These are phyloP conservation scores for Drosophila demipolita DNA, from an alignment of 2,888 invertebrate species.

Conservation along the genomic window DNA sequence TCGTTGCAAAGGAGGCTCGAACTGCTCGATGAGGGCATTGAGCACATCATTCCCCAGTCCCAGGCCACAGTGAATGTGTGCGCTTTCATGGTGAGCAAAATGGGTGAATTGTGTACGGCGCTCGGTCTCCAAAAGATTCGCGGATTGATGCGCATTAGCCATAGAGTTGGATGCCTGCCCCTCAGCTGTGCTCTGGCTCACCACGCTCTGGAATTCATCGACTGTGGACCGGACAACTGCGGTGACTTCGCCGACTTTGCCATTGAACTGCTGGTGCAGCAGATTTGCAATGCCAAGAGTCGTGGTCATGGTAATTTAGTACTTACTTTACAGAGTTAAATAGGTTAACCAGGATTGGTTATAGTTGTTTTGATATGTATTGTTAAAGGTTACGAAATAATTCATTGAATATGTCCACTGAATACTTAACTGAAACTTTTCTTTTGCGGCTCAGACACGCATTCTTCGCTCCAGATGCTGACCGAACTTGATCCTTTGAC, in stretches of 20 bases:
- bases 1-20: slow-evolving; percentile 53
- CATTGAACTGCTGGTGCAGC: slow-evolving; percentile 80
- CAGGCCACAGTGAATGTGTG: slow-evolving; percentile 71
- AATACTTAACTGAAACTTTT: background rate
- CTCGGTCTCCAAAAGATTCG: slow-evolving; percentile 74
- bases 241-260: slow-evolving; percentile 79
- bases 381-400: background rate
- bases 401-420: too few relatives aligned
- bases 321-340: background rate
- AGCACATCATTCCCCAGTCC: slow-evolving; percentile 67
- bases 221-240: slow-evolving; percentile 70
- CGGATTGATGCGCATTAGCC: slow-evolving; percentile 75
- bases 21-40: slow-evolving; percentile 75
- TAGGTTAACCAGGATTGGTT: background rate
- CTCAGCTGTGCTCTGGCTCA: slow-evolving; percentile 82
- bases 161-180: slow-evolving; percentile 76
- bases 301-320: slow-evolving; percentile 40
- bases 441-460: slow-evolving; percentile 24
- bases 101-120: slow-evolving; percentile 73
- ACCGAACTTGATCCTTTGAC: slow-evolving; percentile 76
- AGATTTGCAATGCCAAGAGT: slow-evolving; percentile 72
- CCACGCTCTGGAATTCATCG: slow-evolving; percentile 72
- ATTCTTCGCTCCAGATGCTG: slow-evolving; percentile 57
- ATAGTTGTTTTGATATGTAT: background rate
- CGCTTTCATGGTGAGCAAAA: slow-evolving; percentile 72